Conservation (phyloP, 2,797 vertebrate genomes). For the Cryptoprocta ferox region DNA sequence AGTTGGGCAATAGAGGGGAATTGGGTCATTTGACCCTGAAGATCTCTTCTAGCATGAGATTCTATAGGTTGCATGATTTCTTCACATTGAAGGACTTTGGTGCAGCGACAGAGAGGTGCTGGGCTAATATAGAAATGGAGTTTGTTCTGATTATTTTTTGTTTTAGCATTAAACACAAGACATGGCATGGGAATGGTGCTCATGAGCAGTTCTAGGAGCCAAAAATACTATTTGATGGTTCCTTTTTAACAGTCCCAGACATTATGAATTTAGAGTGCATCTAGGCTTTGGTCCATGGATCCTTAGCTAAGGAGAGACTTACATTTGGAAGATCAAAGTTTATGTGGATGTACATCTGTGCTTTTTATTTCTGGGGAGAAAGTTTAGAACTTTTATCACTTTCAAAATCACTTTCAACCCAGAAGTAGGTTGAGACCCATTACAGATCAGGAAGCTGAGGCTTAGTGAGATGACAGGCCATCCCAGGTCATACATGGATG, state of each 20-base stretch:
- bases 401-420: background rate
- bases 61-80: background rate
- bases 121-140: background rate
- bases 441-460: background rate
- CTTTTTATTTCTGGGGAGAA: slow-evolving; percentile 2
- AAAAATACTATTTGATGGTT: background rate
- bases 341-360: background rate
- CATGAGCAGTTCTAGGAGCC: background rate
- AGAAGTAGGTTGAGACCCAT: background rate
- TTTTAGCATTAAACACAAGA: slow-evolving; percentile 20
- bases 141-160: background rate
- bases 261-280: background rate
- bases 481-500: background rate
- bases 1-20: background rate
- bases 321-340: background rate
- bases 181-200: background rate
- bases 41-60: background rate
- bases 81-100: background rate
- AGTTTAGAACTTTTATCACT: background rate
- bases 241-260: background rate
- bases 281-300: background rate
- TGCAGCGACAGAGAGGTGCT: background rate
- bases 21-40: background rate
- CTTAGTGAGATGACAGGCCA: background rate
- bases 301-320: background rate